These are phyloP conservation scores for Stegodyphus mimosarum DNA, from an alignment of 1,140 invertebrate genomes.

Conservation along the genomic window DNA sequence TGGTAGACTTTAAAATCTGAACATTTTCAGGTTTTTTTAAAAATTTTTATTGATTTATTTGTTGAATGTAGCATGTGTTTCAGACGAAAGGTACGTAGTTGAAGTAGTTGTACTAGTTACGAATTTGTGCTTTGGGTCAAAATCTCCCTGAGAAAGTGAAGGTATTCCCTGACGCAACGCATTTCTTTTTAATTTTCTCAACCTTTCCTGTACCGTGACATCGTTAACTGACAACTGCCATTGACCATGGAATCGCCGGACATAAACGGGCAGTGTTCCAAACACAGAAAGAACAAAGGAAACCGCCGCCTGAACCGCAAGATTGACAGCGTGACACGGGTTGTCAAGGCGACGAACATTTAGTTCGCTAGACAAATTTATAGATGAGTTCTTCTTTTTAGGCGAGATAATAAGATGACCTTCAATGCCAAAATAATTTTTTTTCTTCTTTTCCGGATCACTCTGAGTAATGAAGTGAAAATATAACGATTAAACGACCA, in stretches of 20 bases:
- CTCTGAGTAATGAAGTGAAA: too few relatives aligned
- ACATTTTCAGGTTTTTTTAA: too few relatives aligned
- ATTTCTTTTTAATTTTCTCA: not conserved
- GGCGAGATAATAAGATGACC: constrained; percentile 33
- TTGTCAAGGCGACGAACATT: not conserved
- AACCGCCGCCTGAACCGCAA: not conserved
- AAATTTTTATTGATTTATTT: too few relatives aligned
- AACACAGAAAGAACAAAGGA: constrained; percentile 1
- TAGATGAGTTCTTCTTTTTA: constrained; percentile 5
- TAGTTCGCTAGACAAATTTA: constrained; percentile 7
- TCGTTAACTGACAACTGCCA: constrained; percentile 4
- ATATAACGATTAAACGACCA: too few relatives aligned
- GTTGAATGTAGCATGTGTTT: too few relatives aligned
- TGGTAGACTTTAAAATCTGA: too few relatives aligned
- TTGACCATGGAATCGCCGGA: not conserved
- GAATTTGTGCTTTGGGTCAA: too few relatives aligned
- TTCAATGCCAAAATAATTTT: constrained; percentile 4
- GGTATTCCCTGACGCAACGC: too few relatives aligned
- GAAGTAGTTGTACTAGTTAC: too few relatives aligned
- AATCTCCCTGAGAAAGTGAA: too few relatives aligned
- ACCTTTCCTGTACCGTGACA: not conserved
- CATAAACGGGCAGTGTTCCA: constrained; percentile 13
- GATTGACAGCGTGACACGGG: not conserved
- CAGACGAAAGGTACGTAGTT: too few relatives aligned
- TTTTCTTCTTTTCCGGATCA: too few relatives aligned